Conservation (phyloP, 2,797 vertebrate species). For the Perodicticus potto region DNA sequence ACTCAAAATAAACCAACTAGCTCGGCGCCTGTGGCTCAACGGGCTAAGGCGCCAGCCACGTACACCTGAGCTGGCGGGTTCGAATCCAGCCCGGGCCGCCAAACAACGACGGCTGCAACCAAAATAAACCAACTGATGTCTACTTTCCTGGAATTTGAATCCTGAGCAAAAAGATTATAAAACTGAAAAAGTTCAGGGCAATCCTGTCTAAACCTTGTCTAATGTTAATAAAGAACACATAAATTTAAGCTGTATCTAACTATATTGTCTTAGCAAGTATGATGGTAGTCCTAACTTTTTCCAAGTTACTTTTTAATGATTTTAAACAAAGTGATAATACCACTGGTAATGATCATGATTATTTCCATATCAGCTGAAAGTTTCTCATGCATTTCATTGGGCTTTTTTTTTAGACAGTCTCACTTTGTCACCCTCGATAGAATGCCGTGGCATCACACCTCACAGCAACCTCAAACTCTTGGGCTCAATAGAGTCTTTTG, state of each 20-base stretch:
- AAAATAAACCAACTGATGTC: too few relatives aligned
- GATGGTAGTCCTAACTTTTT: conserved; percentile 3
- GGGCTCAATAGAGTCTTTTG: too few relatives aligned
- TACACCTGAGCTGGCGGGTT: too few relatives aligned
- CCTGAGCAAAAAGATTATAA: background rate
- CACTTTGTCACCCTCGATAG: too few relatives aligned
- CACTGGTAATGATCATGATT: background rate
- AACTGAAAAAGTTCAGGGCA: background rate
- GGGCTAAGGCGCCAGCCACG: too few relatives aligned
- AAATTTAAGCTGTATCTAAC: conserved; percentile 50
- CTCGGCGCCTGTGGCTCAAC: too few relatives aligned
- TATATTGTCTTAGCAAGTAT: background rate
- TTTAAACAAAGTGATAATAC: conserved; percentile 54
- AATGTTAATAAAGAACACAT: conserved; percentile 28
- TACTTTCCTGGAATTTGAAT: conserved; percentile 18
- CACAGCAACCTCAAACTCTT: too few relatives aligned
- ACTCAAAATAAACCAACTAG: conserved; percentile 35
- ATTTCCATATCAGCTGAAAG: background rate
- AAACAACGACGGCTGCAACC: too few relatives aligned
- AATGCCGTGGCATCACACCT: too few relatives aligned
- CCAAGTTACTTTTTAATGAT: conserved; percentile 52
- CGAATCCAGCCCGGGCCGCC: too few relatives aligned
- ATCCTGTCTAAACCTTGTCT: background rate
- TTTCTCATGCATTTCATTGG: conserved; percentile 1
- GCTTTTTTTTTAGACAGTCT: background rate